Conservation (phyloP, 1,140 invertebrate species). For the Ips nitidus region DNA sequence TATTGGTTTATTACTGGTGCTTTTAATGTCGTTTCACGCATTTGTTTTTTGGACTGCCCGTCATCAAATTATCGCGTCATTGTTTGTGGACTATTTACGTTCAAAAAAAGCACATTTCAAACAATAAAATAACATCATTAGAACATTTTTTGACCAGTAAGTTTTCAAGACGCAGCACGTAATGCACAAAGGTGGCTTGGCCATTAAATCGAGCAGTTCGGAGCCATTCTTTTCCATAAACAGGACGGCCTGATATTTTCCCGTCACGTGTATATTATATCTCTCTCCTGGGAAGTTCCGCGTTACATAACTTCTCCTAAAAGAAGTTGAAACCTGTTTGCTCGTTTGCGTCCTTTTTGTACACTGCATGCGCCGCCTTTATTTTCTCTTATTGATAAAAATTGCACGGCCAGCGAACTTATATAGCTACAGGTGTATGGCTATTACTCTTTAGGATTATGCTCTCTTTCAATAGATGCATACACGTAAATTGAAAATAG, state of each 20-base stretch:
- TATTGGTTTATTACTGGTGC: conserved; percentile 6
- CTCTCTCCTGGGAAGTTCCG: conserved; percentile 47
- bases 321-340: conserved; percentile 45
- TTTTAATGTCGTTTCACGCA: conserved; percentile 1
- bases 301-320: conserved; percentile 52
- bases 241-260: conserved; percentile 43
- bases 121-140: background rate
- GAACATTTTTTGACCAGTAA: background rate
- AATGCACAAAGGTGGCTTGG: background rate
- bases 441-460: too few relatives aligned
- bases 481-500: too few relatives aligned
- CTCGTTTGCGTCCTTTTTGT: conserved; percentile 31
- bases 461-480: too few relatives aligned
- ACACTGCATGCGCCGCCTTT: conserved; percentile 32
- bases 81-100: background rate
- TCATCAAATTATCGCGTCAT: background rate
- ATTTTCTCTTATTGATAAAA: conserved; percentile 37
- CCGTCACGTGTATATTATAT: conserved; percentile 52
- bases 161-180: background rate
- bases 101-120: background rate
- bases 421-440: too few relatives aligned
- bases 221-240: conserved; percentile 46
- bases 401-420: conserved; percentile 17
- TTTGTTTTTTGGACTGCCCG: background rate
- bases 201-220: conserved; percentile 7